Percentiles rank a stretch among this genome's conserved stretches.
phyloP scores from a whole-genome alignment of 2,797 vertebrate genomes.

The Sebastes iracundus region DNA sequence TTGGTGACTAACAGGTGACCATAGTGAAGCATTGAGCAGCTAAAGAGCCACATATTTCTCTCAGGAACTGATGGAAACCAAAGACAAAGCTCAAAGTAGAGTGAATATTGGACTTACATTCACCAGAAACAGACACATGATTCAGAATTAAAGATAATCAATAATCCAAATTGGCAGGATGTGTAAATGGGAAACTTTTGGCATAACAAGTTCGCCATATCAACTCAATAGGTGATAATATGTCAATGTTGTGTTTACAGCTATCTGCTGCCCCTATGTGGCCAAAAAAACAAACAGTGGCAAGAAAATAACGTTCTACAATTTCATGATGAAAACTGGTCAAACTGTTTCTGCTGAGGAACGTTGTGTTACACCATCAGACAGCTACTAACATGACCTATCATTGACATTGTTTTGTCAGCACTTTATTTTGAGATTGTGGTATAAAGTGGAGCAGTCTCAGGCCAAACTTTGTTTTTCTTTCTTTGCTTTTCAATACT shows the following conservation, averaged over 20 bases:
- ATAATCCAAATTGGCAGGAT: neutral
- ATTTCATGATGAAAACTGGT: neutral
- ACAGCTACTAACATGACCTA: neutral
- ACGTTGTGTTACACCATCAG: neutral
- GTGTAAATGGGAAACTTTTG: neutral
- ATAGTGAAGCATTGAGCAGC: neutral
- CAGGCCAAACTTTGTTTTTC: neutral
- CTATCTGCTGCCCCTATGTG: neutral
- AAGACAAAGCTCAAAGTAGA: neutral
- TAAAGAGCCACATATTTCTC: neutral
- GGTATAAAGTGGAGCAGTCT: neutral
- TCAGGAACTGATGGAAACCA: neutral
- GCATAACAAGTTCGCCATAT: neutral
- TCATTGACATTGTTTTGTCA: neutral
- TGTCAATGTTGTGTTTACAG: neutral
- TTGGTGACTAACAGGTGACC: neutral
- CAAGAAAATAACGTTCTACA: neutral
- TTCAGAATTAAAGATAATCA: neutral
- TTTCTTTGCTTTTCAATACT: neutral
- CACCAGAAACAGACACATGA: neutral
- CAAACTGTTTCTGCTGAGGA: neutral
- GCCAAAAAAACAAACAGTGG: neutral
- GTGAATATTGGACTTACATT: neutral
- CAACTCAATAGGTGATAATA: neutral
- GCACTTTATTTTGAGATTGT: neutral